Conservation (phyloP, 2,113 vertebrate genomes). For the Apteryx mantelli region DNA sequence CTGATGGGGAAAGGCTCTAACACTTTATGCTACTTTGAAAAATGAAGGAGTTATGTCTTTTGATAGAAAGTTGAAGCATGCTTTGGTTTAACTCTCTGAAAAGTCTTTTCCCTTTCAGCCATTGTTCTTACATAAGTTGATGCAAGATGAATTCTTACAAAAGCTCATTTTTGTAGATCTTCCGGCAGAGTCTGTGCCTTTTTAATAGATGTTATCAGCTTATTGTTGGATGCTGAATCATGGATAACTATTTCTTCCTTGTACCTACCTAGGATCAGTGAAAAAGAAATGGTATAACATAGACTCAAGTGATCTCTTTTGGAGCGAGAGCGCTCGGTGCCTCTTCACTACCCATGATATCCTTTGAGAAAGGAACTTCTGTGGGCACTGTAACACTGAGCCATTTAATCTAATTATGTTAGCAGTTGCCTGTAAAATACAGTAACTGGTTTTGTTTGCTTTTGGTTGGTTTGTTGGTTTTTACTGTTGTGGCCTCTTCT, state of each 20-base stretch:
- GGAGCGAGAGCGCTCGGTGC: background rate
- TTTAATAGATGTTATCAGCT: background rate
- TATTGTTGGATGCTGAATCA: background rate
- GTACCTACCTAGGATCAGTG: background rate
- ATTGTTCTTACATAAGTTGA: background rate
- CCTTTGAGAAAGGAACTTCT: background rate
- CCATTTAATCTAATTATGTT: background rate
- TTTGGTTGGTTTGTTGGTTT: background rate
- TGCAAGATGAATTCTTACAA: background rate
- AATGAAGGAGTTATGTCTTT: background rate
- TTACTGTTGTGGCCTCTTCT: background rate
- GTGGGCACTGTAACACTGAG: background rate
- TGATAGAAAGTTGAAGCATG: background rate
- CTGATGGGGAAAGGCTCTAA: background rate
- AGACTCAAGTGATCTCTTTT: background rate
- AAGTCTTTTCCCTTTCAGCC: background rate
- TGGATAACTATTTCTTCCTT: background rate
- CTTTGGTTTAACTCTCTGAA: background rate
- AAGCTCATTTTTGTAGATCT: background rate
- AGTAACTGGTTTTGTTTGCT: background rate
- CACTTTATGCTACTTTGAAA: background rate
- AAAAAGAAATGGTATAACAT: background rate
- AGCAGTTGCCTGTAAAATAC: background rate
- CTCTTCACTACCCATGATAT: background rate
- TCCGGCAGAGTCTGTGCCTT: background rate